Evolutionary conservation across 2,113 vertebrate genomes (phyloP).

Genomic region (Aleadryas rufinucha): DNA sequence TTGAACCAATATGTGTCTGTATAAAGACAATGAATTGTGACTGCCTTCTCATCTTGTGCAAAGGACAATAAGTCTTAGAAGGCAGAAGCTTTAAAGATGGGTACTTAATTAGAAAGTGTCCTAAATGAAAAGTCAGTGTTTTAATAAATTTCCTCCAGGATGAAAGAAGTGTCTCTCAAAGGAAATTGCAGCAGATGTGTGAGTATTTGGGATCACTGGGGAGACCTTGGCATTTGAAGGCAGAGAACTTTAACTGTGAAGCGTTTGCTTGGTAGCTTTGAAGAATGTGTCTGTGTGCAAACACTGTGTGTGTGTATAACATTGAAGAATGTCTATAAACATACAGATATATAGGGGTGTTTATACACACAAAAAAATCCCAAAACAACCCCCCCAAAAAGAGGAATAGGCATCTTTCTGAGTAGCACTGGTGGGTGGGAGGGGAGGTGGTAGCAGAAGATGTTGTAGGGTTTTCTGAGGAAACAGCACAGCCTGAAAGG

Average conservation of each 20-base stretch:
- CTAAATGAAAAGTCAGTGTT: not conserved
- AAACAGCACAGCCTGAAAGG: not conserved
- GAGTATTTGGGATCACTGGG: not conserved
- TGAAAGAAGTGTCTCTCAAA: not conserved
- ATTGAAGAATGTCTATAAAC: not conserved
- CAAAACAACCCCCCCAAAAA: not conserved
- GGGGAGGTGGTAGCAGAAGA: not conserved
- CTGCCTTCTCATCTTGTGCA: not conserved
- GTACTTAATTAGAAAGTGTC: slow-evolving; percentile 36
- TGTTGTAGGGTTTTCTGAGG: not conserved
- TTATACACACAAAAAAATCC: not conserved
- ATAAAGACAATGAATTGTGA: slow-evolving; percentile 14
- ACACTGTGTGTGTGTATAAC: not conserved
- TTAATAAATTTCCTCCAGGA: not conserved
- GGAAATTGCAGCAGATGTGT: not conserved
- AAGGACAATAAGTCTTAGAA: slow-evolving; percentile 12
- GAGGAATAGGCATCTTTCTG: not conserved
- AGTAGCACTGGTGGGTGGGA: not conserved
- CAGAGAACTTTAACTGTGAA: not conserved
- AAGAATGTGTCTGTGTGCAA: not conserved
- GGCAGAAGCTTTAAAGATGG: not conserved
- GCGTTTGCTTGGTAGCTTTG: not conserved
- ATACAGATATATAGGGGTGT: not conserved
- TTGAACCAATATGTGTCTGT: not conserved
- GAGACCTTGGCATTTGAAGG: not conserved